phyloP scores from a whole-genome alignment of 2,113 vertebrate genomes.

The Stomatorhinus ivindoensis region DNA sequence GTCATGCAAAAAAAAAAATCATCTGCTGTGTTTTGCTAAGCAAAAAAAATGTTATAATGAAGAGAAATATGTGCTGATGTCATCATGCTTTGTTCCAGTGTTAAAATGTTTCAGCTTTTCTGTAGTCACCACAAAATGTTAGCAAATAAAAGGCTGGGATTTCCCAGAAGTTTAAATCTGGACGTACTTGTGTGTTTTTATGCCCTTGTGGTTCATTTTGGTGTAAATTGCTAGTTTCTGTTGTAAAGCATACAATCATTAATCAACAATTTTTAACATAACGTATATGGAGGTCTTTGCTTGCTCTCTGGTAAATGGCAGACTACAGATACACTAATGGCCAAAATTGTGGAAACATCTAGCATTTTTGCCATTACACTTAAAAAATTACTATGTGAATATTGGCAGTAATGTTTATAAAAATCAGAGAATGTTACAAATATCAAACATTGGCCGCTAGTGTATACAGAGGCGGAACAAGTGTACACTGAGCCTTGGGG shows the following conservation, averaged over 20 bases:
- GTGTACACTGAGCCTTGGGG: no score
- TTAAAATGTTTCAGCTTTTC: constrained; percentile 96
- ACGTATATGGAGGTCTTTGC: not conserved
- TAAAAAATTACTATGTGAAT: no score
- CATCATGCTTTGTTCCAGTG: constrained; percentile 84
- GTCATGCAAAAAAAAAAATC: constrained; percentile 80
- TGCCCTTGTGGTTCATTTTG: constrained; percentile 1
- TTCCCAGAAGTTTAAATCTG: constrained; percentile 78
- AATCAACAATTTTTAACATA: not conserved
- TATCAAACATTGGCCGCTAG: no score
- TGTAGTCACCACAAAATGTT: constrained; percentile 88
- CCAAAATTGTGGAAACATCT: no score
- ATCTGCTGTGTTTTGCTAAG: constrained; percentile 95
- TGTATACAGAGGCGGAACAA: no score
- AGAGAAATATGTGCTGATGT: constrained; percentile 84
- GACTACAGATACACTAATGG: not conserved
- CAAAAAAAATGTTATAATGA: constrained; percentile 59
- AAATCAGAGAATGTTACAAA: no score
- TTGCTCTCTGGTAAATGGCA: not conserved
- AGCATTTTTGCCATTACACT: no score
- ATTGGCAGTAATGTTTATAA: no score
- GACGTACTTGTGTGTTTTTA: constrained; percentile 54
- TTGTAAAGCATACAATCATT: not conserved
- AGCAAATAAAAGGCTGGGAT: constrained; percentile 97
- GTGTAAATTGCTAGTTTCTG: not conserved